These are phyloP conservation scores for Microtus obscurus DNA, from an alignment of 2,797 vertebrate genomes.

Conservation along the genomic window DNA sequence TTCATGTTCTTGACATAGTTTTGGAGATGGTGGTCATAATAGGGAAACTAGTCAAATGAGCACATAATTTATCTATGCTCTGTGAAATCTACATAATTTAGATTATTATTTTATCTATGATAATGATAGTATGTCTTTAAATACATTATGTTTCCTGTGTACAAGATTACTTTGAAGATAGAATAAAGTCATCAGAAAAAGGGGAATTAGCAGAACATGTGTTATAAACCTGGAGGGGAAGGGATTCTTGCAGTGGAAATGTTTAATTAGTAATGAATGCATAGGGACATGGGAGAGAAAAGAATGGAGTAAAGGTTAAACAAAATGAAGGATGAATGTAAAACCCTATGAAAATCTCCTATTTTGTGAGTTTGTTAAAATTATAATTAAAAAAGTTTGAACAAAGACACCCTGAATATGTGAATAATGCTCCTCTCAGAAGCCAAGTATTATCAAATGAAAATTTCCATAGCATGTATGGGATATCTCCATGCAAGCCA, in stretches of 20 bases:
- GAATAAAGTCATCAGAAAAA: too few species aligned
- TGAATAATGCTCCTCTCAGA: not conserved
- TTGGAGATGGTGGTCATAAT: not conserved
- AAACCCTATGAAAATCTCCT: not conserved
- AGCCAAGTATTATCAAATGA: not conserved
- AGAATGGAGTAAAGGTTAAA: not conserved
- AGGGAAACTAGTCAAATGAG: not conserved
- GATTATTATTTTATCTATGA: not conserved
- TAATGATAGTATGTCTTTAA: constrained; percentile 2
- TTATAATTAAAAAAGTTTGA: not conserved
- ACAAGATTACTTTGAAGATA: not conserved
- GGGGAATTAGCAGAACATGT: not conserved
- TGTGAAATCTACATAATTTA: not conserved
- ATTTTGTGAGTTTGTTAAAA: not conserved
- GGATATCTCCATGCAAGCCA: not conserved
- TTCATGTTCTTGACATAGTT: not conserved
- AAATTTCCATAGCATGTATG: not conserved
- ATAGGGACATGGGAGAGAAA: not conserved
- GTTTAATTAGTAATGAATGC: not conserved
- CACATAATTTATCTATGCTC: not conserved
- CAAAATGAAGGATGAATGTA: not conserved
- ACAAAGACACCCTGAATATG: not conserved
- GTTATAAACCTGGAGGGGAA: not conserved
- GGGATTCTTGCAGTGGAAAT: not conserved
- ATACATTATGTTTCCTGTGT: not conserved